Evolutionary conservation across 2,888 invertebrate genomes (phyloP).

Genomic region (Caenorhabditis drosophilae): DNA sequence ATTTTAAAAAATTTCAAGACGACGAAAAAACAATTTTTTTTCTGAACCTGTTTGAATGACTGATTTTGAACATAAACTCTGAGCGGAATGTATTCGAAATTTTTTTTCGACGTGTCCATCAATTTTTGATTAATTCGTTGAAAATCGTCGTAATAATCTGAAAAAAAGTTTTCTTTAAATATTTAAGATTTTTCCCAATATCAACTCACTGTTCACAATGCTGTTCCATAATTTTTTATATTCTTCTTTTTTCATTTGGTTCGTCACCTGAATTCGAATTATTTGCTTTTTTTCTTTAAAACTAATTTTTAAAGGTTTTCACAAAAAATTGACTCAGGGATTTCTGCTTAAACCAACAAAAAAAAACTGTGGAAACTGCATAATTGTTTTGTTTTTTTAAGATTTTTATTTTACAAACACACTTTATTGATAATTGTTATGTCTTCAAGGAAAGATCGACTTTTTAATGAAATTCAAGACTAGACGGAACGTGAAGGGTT

Average conservation of each 20-base stretch:
- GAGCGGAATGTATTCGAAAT: slow-evolving; percentile 87
- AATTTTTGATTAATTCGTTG: slow-evolving; percentile 94
- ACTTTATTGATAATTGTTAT: too few species aligned
- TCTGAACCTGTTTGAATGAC: slow-evolving; percentile 47
- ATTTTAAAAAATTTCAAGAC: too few species aligned
- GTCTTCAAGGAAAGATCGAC: too few species aligned
- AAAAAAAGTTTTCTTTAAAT: slow-evolving; percentile 67
- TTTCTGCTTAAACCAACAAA: too few species aligned
- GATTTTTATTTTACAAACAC: too few species aligned
- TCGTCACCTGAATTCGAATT: slow-evolving; percentile 63
- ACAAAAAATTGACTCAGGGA: too few species aligned
- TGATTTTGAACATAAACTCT: slow-evolving; percentile 74
- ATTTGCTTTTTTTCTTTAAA: neutral
- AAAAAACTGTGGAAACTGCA: too few species aligned
- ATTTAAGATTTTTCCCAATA: slow-evolving; percentile 77
- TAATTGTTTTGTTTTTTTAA: too few species aligned
- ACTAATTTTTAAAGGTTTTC: too few species aligned
- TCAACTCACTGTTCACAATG: slow-evolving; percentile 81
- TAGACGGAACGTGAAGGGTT: too few species aligned
- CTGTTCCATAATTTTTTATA: slow-evolving; percentile 95
- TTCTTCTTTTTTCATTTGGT: slow-evolving; percentile 80
- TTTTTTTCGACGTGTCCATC: slow-evolving; percentile 84
- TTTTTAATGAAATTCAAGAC: too few species aligned
- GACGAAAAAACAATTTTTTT: too few species aligned
- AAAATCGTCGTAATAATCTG: slow-evolving; percentile 97